Evolutionary conservation across 2,113 vertebrate species (phyloP).

Genomic region (Hippolais icterina): DNA sequence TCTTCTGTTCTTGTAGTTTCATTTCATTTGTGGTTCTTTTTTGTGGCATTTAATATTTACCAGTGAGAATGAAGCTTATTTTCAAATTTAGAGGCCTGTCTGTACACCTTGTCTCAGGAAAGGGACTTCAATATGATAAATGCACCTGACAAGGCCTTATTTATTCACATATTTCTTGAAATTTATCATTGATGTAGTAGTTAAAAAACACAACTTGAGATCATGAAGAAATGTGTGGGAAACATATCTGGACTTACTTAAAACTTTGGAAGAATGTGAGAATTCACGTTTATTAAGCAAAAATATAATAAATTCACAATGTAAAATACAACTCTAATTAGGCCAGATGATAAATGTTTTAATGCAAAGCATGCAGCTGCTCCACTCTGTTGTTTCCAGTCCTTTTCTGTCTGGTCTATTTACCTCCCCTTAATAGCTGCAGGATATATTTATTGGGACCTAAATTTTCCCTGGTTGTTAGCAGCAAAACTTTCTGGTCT

Average conservation of each 20-base stretch:
- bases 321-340: constrained; percentile 42
- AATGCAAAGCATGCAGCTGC: constrained; percentile 47
- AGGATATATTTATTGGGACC: constrained; percentile 37
- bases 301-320: constrained; percentile 53
- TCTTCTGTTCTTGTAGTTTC: background rate
- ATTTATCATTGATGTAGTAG: background rate
- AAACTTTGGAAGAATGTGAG: constrained; percentile 41
- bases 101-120: background rate
- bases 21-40: background rate
- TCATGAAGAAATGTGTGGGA: constrained; percentile 18
- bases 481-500: constrained; percentile 10
- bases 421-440: constrained; percentile 43
- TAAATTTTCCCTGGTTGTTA: constrained; percentile 18
- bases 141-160: background rate
- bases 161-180: background rate
- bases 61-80: background rate
- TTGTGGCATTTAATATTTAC: background rate
- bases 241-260: constrained; percentile 33
- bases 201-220: constrained; percentile 5
- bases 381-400: constrained; percentile 32
- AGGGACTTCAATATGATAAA: background rate
- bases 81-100: background rate
- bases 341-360: constrained; percentile 46
- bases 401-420: constrained; percentile 36
- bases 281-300: constrained; percentile 53